Conservation (phyloP, 2,888 invertebrate genomes). For the Sinelater perroti region DNA sequence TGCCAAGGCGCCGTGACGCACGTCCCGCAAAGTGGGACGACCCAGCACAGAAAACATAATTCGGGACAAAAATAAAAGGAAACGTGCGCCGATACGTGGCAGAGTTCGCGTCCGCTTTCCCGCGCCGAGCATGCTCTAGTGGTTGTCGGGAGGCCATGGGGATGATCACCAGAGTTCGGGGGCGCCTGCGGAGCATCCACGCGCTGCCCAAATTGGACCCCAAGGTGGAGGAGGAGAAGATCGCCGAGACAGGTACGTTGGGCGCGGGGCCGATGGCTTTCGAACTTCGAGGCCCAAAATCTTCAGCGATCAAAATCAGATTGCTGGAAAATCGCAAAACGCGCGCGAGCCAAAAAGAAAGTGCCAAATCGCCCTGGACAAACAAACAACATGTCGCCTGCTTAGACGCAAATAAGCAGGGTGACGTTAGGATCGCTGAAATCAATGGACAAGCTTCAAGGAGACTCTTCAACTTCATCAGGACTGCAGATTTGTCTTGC, state of each 20-base stretch:
- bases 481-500: too few species aligned
- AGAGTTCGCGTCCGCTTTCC: slow-evolving; percentile 13
- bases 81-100: slow-evolving; percentile 28
- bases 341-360: too few species aligned
- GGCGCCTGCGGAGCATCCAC: slow-evolving; percentile 66
- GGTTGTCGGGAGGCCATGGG: slow-evolving; percentile 69
- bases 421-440: too few species aligned
- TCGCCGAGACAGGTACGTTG: slow-evolving; percentile 72
- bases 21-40: slow-evolving; percentile 39
- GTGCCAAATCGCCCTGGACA: too few species aligned
- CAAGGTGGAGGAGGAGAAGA: slow-evolving; percentile 72
- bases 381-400: too few species aligned
- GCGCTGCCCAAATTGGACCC: slow-evolving; percentile 71
- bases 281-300: too few species aligned
- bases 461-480: too few species aligned
- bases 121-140: background rate
- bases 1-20: slow-evolving; percentile 46
- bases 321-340: too few species aligned
- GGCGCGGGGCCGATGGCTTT: too few species aligned
- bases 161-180: slow-evolving; percentile 75
- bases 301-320: too few species aligned
- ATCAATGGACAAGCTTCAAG: too few species aligned
- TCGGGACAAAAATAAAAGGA: slow-evolving; percentile 35
- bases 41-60: slow-evolving; percentile 35
- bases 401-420: too few species aligned